These are phyloP conservation scores for Dolichomitus sp. DNA, from an alignment of 2,888 invertebrate genomes.

Conservation along the genomic window DNA sequence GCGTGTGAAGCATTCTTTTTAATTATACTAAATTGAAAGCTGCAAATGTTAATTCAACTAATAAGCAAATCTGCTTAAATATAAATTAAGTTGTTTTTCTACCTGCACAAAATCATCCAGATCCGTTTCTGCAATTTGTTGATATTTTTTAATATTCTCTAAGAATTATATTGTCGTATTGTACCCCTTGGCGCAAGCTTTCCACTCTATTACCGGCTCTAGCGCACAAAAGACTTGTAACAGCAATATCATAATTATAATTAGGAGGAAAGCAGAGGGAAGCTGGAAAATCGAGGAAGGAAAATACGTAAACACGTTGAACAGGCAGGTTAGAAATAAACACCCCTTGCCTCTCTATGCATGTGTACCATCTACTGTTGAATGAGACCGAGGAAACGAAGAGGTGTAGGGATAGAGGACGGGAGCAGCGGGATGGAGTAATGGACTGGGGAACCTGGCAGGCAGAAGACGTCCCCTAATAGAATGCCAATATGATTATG, in stretches of 20 bases:
- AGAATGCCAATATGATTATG: conserved; percentile 36
- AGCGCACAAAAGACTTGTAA: neutral
- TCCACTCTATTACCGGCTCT: neutral
- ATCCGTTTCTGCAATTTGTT: too few species aligned
- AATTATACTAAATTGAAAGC: too few species aligned
- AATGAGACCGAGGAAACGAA: conserved; percentile 5
- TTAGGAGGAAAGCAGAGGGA: conserved; percentile 5
- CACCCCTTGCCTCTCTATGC: neutral
- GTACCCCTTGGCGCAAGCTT: neutral
- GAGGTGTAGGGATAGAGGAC: neutral
- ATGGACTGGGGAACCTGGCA: conserved; percentile 22
- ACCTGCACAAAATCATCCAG: too few species aligned
- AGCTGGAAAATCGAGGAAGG: conserved; percentile 18
- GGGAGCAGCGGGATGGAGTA: conserved; percentile 2
- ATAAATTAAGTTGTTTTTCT: too few species aligned
- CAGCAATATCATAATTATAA: conserved; percentile 20
- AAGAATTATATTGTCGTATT: neutral
- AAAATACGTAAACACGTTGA: conserved; percentile 11
- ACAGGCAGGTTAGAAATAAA: conserved; percentile 11
- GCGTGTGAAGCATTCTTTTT: too few species aligned
- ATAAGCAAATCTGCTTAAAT: too few species aligned
- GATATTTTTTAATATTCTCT: too few species aligned
- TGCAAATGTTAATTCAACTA: too few species aligned
- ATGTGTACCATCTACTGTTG: conserved; percentile 2
- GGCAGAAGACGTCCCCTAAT: conserved; percentile 34